Evolutionary conservation across 2,113 vertebrate genomes (phyloP).

Genomic region (Dunckerocampus dactyliophorus): DNA sequence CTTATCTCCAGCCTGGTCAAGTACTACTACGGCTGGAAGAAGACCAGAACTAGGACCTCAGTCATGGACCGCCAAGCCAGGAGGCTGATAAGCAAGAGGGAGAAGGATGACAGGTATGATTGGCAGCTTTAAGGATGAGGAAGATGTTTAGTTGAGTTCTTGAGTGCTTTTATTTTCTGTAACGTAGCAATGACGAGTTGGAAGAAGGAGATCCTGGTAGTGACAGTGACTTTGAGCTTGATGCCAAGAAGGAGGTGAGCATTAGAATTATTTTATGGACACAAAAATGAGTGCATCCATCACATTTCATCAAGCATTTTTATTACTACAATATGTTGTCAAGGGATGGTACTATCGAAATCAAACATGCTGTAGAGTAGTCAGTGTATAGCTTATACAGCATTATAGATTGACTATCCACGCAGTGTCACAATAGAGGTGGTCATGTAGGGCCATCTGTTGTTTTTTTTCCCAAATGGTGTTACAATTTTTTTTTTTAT

Average conservation of each 20-base stretch:
- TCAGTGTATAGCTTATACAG: no score
- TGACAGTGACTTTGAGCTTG: slow-evolving; percentile 82
- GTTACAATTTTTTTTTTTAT: no score
- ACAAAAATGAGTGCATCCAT: no score
- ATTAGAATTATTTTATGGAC: no score
- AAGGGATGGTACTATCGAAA: no score
- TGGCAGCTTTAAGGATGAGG: not conserved
- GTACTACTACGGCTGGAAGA: slow-evolving; percentile 94
- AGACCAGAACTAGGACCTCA: slow-evolving; percentile 85
- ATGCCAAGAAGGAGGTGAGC: slow-evolving; percentile 84
- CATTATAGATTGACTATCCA: no score
- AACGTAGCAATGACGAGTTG: slow-evolving; percentile 76
- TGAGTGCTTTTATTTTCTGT: not conserved
- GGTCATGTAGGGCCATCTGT: no score
- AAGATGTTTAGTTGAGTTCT: not conserved
- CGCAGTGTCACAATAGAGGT: no score
- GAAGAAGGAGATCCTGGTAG: slow-evolving; percentile 79
- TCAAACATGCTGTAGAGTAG: no score
- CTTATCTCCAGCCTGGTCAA: slow-evolving; percentile 87
- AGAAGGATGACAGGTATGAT: slow-evolving; percentile 81
- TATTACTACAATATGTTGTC: no score
- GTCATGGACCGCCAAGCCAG: slow-evolving; percentile 91
- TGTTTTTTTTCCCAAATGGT: no score
- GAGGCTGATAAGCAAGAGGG: slow-evolving; percentile 80
- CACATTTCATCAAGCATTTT: no score